Evolutionary conservation across 2,113 vertebrate species (phyloP), one percentile per base, ranked within the genome.

Genomic region (Aphelocoma coerulescens): DNA sequence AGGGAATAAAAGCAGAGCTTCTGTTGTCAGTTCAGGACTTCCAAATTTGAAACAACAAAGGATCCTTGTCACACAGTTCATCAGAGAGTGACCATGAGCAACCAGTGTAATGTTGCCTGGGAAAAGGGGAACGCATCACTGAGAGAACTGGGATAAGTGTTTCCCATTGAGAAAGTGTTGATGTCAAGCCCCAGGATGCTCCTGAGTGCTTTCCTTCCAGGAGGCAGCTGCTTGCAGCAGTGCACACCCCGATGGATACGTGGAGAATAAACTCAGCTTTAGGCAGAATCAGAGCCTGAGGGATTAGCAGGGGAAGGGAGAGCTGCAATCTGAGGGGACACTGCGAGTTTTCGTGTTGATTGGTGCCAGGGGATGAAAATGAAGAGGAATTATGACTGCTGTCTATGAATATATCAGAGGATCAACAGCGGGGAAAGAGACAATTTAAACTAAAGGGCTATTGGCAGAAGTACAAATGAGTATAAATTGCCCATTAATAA

Each of bases 401-500:
- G 39, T n/a, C 88, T 93, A 49, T 84, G 76, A 87, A 93, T 91
- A 48, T 55, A 95, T 92, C 93, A 92, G 61, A 93, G 68, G 61
- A 95, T 93, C 94, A 92, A 89, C 86, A 91, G 85, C 1, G 3
- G 30, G 52, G 76, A 91, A 76, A 86, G 72, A 89, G 89, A 87
- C 57, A 75, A 95, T 92, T 95, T 95, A 95, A 95, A 73, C 73
- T 89, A 95, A 91, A 91, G 76, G 80, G 88, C 76, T 91, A 88
- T 63, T 96, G 94, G 95, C 94, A 95, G 80, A 95, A 91, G 73
- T 81, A 93, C 91, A 97, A 95, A 96, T 93, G 91, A 83, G 72
- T 89, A 95, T 84, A 93, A 97, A 97, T 94, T 94, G 84, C 52
- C 84, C 80, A 92, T 91, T 95, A 96, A 95, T 96, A 96, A 89